Conservation (phyloP, 2,113 vertebrate species). For the Xyliphius kryptos region DNA sequence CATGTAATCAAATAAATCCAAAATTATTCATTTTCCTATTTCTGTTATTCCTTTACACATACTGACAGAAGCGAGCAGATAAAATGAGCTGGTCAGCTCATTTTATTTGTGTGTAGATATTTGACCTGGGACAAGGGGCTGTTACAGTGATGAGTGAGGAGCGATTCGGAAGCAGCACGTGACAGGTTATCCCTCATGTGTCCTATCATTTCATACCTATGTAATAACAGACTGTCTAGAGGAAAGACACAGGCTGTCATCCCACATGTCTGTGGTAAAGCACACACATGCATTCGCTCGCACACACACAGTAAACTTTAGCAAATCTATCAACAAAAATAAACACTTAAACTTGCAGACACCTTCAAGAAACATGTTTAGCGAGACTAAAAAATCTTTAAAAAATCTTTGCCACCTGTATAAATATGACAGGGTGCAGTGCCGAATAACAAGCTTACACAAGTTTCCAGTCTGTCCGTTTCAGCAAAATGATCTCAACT, state of each 20-base stretch:
- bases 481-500: not conserved
- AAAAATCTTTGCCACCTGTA: not conserved
- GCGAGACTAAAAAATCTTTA: too few relatives aligned
- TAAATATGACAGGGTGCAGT: not conserved
- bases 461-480: conserved; percentile 8
- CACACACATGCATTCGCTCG: conserved; percentile 10
- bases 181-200: conserved; percentile 45
- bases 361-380: conserved; percentile 23
- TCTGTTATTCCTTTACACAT: not conserved
- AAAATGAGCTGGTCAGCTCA: conserved; percentile 38
- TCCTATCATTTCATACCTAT: conserved; percentile 47
- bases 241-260: conserved; percentile 35
- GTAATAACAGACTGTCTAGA: conserved; percentile 44
- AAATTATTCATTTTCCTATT: too few relatives aligned
- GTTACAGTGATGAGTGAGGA: conserved; percentile 47
- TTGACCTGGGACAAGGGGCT: conserved; percentile 31
- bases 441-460: conserved; percentile 12
- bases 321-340: too few relatives aligned
- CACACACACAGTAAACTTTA: not conserved
- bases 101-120: conserved; percentile 12
- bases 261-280: conserved; percentile 39
- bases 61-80: conserved; percentile 14
- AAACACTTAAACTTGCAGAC: conserved; percentile 8
- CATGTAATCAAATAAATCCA: too few relatives aligned
- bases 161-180: conserved; percentile 43